A percentile compares a stretch with the other conserved stretches of the same genome.
Conservation (phyloP, 2,113 vertebrate species). For the Sula dactylatra region DNA sequence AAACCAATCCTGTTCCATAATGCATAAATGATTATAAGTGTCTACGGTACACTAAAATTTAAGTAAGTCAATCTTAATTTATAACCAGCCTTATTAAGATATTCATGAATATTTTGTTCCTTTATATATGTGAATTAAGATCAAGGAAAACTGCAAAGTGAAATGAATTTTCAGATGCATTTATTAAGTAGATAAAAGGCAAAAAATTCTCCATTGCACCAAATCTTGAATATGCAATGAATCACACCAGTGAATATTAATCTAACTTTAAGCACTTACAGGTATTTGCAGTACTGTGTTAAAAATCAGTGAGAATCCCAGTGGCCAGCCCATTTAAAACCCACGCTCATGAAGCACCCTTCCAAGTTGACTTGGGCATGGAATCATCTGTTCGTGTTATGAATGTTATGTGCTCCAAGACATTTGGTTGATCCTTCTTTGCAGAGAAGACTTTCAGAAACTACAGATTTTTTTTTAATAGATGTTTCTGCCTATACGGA, state of each 20-base stretch:
- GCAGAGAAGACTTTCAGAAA: background rate
- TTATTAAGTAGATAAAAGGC: background rate
- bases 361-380: background rate
- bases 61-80: background rate
- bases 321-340: background rate
- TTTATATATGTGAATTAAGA: background rate
- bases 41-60: background rate
- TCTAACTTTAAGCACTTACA: background rate
- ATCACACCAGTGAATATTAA: background rate
- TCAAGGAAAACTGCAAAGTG: background rate
- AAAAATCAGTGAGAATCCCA: background rate
- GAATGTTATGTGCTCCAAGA: background rate
- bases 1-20: background rate
- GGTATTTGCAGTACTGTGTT: background rate
- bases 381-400: background rate
- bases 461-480: background rate
- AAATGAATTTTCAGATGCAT: background rate
- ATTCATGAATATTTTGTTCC: background rate
- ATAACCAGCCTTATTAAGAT: background rate
- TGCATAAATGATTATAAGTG: background rate
- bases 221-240: background rate
- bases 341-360: background rate
- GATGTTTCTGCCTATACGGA: background rate
- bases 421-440: background rate
- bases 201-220: background rate